Evolutionary conservation across 2,113 vertebrate species (phyloP).

Genomic region (Carassius gibelio): DNA sequence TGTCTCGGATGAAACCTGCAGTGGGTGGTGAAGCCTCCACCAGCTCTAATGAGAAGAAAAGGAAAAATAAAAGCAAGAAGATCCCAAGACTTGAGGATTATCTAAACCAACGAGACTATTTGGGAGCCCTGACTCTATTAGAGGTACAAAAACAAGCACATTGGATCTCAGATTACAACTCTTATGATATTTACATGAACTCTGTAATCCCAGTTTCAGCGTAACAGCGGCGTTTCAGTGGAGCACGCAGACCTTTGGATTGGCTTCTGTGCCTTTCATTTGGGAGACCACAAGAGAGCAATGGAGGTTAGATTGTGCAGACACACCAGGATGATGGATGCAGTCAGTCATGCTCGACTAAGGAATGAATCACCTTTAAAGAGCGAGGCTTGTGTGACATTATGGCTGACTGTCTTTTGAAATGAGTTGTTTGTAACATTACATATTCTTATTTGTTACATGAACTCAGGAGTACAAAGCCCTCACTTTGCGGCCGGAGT

Average conservation of each 20-base stretch:
- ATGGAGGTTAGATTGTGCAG: slow-evolving; percentile 82
- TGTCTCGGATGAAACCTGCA: slow-evolving; percentile 92
- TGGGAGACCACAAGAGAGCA: slow-evolving; percentile 92
- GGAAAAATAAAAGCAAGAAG: slow-evolving; percentile 85
- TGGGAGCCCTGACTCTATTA: slow-evolving; percentile 87
- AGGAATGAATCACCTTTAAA: not conserved
- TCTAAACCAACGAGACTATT: slow-evolving; percentile 86
- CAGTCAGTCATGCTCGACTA: not conserved
- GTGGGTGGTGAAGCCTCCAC: slow-evolving; percentile 75
- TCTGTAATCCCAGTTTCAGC: slow-evolving; percentile 82
- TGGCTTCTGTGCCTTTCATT: slow-evolving; percentile 91
- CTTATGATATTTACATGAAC: not conserved
- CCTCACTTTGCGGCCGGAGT: slow-evolving; percentile 77
- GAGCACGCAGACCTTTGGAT: slow-evolving; percentile 88
- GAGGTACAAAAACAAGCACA: slow-evolving; percentile 76
- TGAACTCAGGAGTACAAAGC: slow-evolving; percentile 84
- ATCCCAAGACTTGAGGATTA: slow-evolving; percentile 87
- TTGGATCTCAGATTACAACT: not conserved
- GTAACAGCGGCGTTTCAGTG: slow-evolving; percentile 83
- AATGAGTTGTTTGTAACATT: not conserved
- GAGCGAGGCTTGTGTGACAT: not conserved
- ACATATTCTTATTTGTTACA: not conserved
- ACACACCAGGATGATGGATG: not conserved
- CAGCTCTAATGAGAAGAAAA: slow-evolving; percentile 74
- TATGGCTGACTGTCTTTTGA: not conserved